These are phyloP conservation scores for Tachina grossa DNA, from an alignment of 2,888 invertebrate genomes.

Conservation along the genomic window DNA sequence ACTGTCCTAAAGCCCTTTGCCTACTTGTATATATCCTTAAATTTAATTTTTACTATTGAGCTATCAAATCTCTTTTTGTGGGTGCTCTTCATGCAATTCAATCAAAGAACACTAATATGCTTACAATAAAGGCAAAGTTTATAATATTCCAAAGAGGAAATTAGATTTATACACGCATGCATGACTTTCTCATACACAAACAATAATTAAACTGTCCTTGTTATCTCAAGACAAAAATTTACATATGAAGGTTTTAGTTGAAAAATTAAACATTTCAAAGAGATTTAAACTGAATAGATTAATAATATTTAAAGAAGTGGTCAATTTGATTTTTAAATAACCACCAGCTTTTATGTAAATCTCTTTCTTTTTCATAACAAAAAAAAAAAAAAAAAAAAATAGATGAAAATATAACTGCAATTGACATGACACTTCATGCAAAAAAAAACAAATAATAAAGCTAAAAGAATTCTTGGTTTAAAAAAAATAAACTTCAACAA, in stretches of 20 bases:
- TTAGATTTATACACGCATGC: conserved; percentile 53
- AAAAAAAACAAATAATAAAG: conserved; percentile 35
- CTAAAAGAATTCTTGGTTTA: conserved; percentile 27
- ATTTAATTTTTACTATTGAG: neutral
- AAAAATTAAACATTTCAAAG: conserved; percentile 50
- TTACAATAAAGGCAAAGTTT: neutral
- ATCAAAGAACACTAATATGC: conserved; percentile 10
- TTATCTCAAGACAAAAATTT: conserved; percentile 36
- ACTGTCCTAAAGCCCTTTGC: neutral
- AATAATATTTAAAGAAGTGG: neutral
- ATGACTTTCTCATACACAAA: conserved; percentile 38
- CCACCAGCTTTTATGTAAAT: conserved; percentile 35
- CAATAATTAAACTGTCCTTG: conserved; percentile 4
- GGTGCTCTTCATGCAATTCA: neutral
- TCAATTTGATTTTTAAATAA: conserved; percentile 40
- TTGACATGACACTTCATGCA: conserved; percentile 60
- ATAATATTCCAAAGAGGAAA: conserved; percentile 47
- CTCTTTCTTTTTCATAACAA: conserved; percentile 8
- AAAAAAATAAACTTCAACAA: conserved; percentile 19
- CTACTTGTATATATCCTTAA: neutral
- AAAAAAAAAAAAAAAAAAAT: neutral
- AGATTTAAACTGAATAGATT: conserved; percentile 35
- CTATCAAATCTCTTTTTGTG: conserved; percentile 7
- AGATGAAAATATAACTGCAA: conserved; percentile 51
- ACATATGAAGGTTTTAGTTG: conserved; percentile 10